Conservation (phyloP, 2,113 vertebrate genomes). For the Anguilla japonica region DNA sequence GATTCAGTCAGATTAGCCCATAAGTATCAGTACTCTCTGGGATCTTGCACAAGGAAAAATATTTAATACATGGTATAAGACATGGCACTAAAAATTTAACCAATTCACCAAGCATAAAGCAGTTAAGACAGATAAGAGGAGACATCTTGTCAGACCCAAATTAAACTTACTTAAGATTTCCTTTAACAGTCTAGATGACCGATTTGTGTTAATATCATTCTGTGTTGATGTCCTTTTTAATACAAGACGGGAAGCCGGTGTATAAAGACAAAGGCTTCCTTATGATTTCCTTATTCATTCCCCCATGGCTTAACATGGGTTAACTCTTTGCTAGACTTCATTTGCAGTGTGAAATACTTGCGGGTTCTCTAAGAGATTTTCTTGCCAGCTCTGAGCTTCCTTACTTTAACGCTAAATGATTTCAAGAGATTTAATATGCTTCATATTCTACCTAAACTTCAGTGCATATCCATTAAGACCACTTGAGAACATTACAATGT, state of each 20-base stretch:
- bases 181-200: not conserved
- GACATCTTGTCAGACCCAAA: constrained; percentile 7
- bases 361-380: not conserved
- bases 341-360: not conserved
- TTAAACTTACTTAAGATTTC: not conserved
- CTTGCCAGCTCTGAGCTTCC: not conserved
- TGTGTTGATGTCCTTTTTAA: not conserved
- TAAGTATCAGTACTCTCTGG: too few relatives aligned
- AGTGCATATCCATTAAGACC: not conserved
- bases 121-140: not conserved
- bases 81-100: not conserved
- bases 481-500: not conserved
- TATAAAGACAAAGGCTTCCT: not conserved
- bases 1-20: too few relatives aligned
- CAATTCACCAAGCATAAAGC: not conserved
- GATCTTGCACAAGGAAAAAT: too few relatives aligned
- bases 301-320: not conserved
- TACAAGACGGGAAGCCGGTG: not conserved
- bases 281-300: not conserved
- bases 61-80: too few relatives aligned
- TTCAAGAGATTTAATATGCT: not conserved
- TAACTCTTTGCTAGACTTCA: constrained; percentile 1
- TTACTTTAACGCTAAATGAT: not conserved
- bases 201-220: not conserved
- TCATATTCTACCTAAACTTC: not conserved